Conservation (phyloP, 1,140 invertebrate species). For the Brachystomella parvula region DNA sequence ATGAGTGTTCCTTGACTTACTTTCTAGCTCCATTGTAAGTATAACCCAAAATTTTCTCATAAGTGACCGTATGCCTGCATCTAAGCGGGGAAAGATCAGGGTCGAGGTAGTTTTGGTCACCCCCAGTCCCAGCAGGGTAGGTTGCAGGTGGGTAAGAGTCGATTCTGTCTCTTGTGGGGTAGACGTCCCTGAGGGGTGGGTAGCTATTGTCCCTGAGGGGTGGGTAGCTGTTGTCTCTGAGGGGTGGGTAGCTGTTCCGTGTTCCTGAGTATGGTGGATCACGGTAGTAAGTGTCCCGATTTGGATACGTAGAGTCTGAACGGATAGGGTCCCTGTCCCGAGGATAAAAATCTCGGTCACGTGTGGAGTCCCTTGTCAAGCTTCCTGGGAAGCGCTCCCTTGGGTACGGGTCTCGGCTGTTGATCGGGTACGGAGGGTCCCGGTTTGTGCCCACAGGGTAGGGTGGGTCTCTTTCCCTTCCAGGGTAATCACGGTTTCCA, state of each 20-base stretch:
- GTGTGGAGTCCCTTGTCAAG: constrained; percentile 23
- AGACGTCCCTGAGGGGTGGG: constrained; percentile 17
- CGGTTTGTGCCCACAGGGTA: constrained; percentile 9
- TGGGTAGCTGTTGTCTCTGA: neutral
- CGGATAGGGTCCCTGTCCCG: constrained; percentile 18
- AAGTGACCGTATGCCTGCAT: constrained; percentile 42
- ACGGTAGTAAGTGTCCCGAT: constrained; percentile 17
- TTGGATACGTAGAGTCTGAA: constrained; percentile 23
- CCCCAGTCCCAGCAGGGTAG: constrained; percentile 19
- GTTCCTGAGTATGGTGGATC: neutral
- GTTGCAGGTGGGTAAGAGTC: constrained; percentile 26
- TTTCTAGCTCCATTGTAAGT: constrained; percentile 40
- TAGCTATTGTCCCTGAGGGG: neutral
- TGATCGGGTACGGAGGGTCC: constrained; percentile 30
- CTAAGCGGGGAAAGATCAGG: constrained; percentile 38
- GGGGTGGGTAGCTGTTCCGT: constrained; percentile 7
- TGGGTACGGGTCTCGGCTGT: constrained; percentile 33
- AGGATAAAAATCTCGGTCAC: constrained; percentile 27
- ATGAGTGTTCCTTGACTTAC: constrained; percentile 28
- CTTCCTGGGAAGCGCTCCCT: constrained; percentile 22
- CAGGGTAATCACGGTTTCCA: constrained; percentile 26
- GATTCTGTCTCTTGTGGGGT: constrained; percentile 14
- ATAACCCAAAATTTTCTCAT: constrained; percentile 46
- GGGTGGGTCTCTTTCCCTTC: constrained; percentile 11
- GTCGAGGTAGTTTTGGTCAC: constrained; percentile 33